Evolutionary conservation across 2,113 vertebrate species (phyloP).

Genomic region (Gymnogyps californianus): DNA sequence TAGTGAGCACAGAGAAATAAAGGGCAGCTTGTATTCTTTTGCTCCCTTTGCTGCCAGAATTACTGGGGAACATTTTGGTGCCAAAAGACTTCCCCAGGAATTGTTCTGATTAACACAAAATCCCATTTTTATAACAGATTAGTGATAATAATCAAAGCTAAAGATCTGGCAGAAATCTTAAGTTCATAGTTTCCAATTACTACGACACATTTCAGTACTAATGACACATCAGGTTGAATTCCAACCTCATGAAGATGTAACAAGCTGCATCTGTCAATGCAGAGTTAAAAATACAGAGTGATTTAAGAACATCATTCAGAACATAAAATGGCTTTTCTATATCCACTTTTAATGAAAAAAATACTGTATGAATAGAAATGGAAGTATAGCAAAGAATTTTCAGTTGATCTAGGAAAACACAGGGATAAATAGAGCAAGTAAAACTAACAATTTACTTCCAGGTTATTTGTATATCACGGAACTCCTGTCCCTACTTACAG

Average conservation of each 20-base stretch:
- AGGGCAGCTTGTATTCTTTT: neutral
- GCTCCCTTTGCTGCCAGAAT: neutral
- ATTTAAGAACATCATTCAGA: conserved; percentile 11
- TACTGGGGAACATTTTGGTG: neutral
- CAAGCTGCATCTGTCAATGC: neutral
- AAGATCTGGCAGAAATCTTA: neutral
- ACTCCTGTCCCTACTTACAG: neutral
- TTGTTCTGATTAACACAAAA: neutral
- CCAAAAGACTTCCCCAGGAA: neutral
- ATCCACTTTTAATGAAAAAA: conserved; percentile 77
- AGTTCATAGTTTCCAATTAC: neutral
- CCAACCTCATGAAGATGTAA: neutral
- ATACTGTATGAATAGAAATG: conserved; percentile 69
- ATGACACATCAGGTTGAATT: neutral
- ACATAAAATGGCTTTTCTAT: conserved; percentile 7
- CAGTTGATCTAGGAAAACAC: conserved; percentile 29
- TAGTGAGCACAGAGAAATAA: neutral
- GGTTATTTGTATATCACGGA: neutral
- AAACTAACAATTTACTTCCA: conserved; percentile 1
- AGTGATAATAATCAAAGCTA: neutral
- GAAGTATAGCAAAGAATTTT: conserved; percentile 63
- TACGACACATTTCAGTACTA: neutral
- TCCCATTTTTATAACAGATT: neutral
- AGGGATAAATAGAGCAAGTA: conserved; percentile 26
- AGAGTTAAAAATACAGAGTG: neutral